Base-by-base conservation (phyloP, 30 jellyfish, hydroid and myxozoan species). In the Pseudorhiza aurosa region DNA sequence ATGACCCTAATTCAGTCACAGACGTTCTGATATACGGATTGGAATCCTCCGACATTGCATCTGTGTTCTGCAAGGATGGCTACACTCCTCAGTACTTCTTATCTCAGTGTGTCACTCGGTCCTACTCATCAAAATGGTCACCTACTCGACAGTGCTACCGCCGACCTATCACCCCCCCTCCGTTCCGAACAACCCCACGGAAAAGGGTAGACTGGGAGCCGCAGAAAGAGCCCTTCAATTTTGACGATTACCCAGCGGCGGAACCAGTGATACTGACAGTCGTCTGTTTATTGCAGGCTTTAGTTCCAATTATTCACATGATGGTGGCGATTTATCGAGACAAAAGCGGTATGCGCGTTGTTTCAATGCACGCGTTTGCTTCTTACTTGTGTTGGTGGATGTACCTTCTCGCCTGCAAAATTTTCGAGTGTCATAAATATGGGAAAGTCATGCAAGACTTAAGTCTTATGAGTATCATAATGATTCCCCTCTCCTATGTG, bases 31-130 rank as follows among this genome's bases (percentile, higher is more conserved):
- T 30, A 1, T 59, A 60, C 45, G 81, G 81, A 21, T 15, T 39
- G 12, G 68, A 70, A 17, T 44, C 45, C 10, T 40, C 62, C 11
- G 55, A 33, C 63, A 8, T 69, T 57, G 87, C 87, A 11, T 27
- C 87, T 11, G 75, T 69, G 15, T 82, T 82, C 58, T 82, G 94
- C 45, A 45, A 65, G 36, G 62, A 37, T 29, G 75, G 65, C 19
- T 81, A 50, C 56, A 31, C 17, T 6, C 94, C 94, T 11, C 15
- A 55, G 29, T 68, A 30, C 58, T 32, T 68, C 45, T 8, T 70
- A 14, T 64, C 84, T 25, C 86, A 68, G 72, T 82, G 94, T 50
- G 35, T 29, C 11, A 10, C n/a, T 11, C 12, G 19, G 10, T 35
- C 74, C 24, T 5, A 9, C 9, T 1, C 43, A 7, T 17, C 60